These are phyloP conservation scores for Melieria picta DNA, from an alignment of 2,888 invertebrate species.

Conservation along the genomic window DNA sequence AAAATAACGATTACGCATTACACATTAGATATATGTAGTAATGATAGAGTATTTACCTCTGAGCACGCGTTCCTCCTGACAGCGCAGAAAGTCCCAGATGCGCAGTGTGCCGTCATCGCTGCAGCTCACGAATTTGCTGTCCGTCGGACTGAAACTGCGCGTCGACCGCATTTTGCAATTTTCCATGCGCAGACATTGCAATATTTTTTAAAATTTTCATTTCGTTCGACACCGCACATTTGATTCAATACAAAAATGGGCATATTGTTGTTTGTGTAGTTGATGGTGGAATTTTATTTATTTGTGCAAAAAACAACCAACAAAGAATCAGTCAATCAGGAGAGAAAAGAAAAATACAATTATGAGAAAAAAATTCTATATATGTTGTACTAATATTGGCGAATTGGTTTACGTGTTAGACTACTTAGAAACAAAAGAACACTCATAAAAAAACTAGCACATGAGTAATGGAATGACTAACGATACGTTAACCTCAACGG, in stretches of 20 bases:
- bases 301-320: conserved; percentile 23
- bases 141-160: conserved; percentile 96
- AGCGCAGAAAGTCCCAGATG: conserved; percentile 98
- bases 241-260: conserved; percentile 17
- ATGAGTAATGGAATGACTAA: too few relatives aligned
- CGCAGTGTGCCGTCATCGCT: conserved; percentile 99
- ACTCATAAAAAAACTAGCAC: not conserved
- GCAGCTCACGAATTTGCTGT: conserved; percentile 98
- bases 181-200: too few relatives aligned
- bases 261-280: conserved; percentile 19
- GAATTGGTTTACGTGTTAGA: too few relatives aligned
- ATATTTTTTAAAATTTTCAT: conserved; percentile 35
- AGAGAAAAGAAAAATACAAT: conserved; percentile 36
- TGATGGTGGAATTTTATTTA: not conserved
- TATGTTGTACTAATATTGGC: not conserved
- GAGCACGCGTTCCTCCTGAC: conserved; percentile 94
- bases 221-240: conserved; percentile 31
- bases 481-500: too few relatives aligned
- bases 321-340: conserved; percentile 30
- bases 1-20: too few relatives aligned
- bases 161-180: not conserved
- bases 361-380: not conserved
- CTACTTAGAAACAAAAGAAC: not conserved
- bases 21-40: too few relatives aligned
- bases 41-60: conserved; percentile 70